A percentile compares a stretch with the other conserved stretches of the same genome.
Evolutionary conservation across 2,113 vertebrate species (phyloP).

Genomic region (Sceloporus undulatus): DNA sequence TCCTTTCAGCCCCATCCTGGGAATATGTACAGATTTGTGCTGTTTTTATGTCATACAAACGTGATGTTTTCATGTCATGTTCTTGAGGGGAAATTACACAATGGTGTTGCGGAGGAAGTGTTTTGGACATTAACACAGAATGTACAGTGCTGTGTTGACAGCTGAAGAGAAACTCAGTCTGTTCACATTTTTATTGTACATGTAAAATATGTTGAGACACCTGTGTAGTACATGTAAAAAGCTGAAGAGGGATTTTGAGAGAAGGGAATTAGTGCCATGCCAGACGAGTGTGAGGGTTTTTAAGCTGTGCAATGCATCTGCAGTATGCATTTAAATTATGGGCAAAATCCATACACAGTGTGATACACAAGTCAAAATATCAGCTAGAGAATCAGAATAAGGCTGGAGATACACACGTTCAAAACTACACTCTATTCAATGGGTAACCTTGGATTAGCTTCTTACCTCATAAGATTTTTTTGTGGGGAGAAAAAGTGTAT

Average conservation of each 20-base stretch:
- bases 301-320: neutral
- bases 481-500: neutral
- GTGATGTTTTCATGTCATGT: slow-evolving; percentile 9
- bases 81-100: slow-evolving; percentile 10
- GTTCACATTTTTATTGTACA: slow-evolving; percentile 35
- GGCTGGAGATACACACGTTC: neutral
- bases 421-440: neutral
- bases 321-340: neutral
- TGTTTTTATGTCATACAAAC: slow-evolving; percentile 12
- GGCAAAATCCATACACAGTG: neutral
- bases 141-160: slow-evolving; percentile 43
- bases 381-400: neutral
- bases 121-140: slow-evolving; percentile 42
- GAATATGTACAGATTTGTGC: neutral
- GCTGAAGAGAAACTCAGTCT: slow-evolving; percentile 10
- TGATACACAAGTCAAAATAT: neutral
- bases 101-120: slow-evolving; percentile 27
- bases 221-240: neutral
- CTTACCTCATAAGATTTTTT: too few relatives aligned
- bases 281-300: neutral
- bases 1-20: slow-evolving; percentile 9
- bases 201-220: slow-evolving; percentile 40
- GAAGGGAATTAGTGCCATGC: neutral
- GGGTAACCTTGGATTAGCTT: too few relatives aligned
- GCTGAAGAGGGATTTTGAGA: slow-evolving; percentile 1